A percentile compares a stretch with the other conserved stretches of the same genome.
phyloP scores from a whole-genome alignment of 2,888 invertebrate species.

The Plagiodera versicolora region DNA sequence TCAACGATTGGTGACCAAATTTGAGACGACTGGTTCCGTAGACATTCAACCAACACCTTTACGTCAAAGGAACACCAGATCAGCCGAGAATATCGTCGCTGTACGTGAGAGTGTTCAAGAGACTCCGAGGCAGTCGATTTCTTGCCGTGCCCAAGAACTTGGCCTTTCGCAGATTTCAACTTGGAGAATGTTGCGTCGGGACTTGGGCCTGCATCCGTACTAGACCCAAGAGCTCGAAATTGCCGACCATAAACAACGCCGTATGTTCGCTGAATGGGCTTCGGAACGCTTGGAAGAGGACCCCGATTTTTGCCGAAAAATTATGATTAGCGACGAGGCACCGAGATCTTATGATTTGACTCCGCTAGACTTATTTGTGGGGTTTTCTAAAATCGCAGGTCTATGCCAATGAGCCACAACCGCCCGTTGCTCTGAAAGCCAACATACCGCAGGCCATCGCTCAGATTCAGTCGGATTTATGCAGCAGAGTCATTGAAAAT shows the following conservation, averaged over 20 bases:
- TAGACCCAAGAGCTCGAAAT: slow-evolving; percentile 24
- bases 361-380: background rate
- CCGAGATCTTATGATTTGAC: background rate
- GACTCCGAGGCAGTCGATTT: background rate
- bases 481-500: background rate
- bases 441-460: background rate
- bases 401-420: background rate
- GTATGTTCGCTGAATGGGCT: background rate
- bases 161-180: background rate
- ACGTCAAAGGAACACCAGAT: no score
- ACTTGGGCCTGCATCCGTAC: background rate
- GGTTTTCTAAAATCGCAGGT: background rate
- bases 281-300: background rate
- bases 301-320: background rate
- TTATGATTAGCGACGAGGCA: background rate
- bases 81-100: no score
- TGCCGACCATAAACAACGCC: background rate
- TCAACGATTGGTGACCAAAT: no score
- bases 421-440: background rate
- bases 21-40: no score
- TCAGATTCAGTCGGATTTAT: background rate
- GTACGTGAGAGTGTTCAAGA: background rate
- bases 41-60: no score
- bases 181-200: background rate
- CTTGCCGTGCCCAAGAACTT: background rate